Percentiles rank a stretch among this genome's conserved stretches.
Evolutionary conservation across 1,140 invertebrate species (phyloP).

Genomic region (Apis dorsata): DNA sequence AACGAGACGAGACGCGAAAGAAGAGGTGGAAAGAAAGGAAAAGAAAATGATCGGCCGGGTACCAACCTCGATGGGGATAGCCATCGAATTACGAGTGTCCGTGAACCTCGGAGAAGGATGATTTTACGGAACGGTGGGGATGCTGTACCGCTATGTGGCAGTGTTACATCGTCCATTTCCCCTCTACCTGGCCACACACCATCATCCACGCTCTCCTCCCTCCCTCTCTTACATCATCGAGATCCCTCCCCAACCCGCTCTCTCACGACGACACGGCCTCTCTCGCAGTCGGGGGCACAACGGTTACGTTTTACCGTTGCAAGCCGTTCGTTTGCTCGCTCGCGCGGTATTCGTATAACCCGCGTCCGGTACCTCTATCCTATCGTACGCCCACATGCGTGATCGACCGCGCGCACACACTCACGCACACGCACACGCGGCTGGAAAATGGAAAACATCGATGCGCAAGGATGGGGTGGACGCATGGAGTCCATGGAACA

Average conservation of each 20-base stretch:
- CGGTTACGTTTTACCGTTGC: constrained; percentile 75
- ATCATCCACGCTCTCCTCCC: neutral
- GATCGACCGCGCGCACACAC: constrained; percentile 19
- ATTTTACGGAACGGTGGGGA: constrained; percentile 65
- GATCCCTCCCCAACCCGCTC: constrained; percentile 37
- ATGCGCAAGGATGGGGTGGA: constrained; percentile 9
- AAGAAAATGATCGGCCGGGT: constrained; percentile 27
- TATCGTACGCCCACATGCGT: constrained; percentile 47
- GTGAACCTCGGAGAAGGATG: constrained; percentile 61
- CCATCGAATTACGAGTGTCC: constrained; percentile 63
- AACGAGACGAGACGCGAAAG: neutral
- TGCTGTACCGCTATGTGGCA: constrained; percentile 73
- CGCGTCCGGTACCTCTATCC: constrained; percentile 53
- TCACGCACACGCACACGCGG: too few relatives aligned
- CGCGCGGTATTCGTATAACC: constrained; percentile 54
- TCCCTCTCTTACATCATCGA: constrained; percentile 49
- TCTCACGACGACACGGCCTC: constrained; percentile 35
- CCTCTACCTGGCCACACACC: neutral
- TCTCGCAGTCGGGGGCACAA: constrained; percentile 69
- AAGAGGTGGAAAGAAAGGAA: neutral
- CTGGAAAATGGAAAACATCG: neutral
- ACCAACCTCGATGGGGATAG: constrained; percentile 42
- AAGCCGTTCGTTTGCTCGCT: constrained; percentile 55
- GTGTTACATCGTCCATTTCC: constrained; percentile 69
- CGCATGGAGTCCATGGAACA: too few relatives aligned